These are phyloP conservation scores for Dione vanillae DNA, from an alignment of 2,888 invertebrate species.

Conservation along the genomic window DNA sequence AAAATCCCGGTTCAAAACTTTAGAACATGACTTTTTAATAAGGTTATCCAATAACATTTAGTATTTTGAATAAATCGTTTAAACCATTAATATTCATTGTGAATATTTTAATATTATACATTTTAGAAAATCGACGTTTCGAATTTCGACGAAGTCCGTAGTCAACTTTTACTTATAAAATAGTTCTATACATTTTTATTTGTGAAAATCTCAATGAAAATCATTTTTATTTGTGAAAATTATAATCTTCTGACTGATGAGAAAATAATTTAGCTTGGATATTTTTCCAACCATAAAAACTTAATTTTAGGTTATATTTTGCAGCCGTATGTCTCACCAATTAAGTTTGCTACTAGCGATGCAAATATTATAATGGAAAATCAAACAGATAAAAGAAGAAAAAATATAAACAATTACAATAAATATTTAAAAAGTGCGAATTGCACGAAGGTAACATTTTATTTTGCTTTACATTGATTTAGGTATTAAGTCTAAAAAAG, in stretches of 20 bases:
- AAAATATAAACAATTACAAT: background rate
- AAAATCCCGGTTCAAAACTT: too few species aligned
- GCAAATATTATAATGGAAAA: constrained; percentile 49
- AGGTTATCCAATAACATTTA: too few species aligned
- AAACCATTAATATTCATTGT: too few species aligned
- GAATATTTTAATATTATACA: background rate
- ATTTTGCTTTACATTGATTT: background rate
- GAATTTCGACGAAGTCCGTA: too few species aligned
- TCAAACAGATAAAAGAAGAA: constrained; percentile 53
- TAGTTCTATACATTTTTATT: too few species aligned
- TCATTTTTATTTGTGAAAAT: too few species aligned
- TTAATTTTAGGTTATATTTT: constrained; percentile 80
- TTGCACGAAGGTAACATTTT: constrained; percentile 7
- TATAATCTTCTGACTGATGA: background rate
- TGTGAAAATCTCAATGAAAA: too few species aligned
- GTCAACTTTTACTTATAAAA: too few species aligned
- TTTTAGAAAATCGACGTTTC: too few species aligned
- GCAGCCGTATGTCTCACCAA: constrained; percentile 79
- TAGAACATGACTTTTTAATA: too few species aligned
- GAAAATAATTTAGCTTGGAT: background rate
- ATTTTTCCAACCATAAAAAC: constrained; percentile 45
- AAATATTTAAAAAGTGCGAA: constrained; percentile 8
- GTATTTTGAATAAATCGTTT: too few species aligned
- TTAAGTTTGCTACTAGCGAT: constrained; percentile 68
- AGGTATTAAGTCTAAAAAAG: background rate